Evolutionary conservation across 2,888 invertebrate genomes (phyloP).

Genomic region (Adela reaumurella): DNA sequence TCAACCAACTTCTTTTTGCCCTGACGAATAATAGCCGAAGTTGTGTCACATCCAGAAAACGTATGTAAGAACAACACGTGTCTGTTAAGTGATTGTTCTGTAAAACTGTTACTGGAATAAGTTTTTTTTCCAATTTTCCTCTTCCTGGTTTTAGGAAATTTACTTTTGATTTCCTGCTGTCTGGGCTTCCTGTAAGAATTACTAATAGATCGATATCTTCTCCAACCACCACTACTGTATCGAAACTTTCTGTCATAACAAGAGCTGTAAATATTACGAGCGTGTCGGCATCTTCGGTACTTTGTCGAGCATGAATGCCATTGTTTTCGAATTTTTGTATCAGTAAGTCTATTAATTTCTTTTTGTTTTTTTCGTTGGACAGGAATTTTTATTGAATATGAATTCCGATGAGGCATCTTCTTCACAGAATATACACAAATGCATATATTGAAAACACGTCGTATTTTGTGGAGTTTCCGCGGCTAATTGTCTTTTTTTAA

Average conservation of each 20-base stretch:
- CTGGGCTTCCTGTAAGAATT: conserved; percentile 11
- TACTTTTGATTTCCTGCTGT: not conserved
- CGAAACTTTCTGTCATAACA: not conserved
- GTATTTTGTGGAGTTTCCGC: too few species aligned
- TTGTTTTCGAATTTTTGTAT: conserved; percentile 4
- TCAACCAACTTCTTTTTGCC: conserved; percentile 11
- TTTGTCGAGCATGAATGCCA: not conserved
- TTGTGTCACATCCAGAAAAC: conserved; percentile 9
- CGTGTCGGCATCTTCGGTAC: conserved; percentile 2
- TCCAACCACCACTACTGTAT: conserved; percentile 12
- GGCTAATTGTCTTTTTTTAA: too few species aligned
- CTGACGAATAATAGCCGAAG: conserved; percentile 11
- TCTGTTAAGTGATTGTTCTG: too few species aligned
- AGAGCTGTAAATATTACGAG: conserved; percentile 2
- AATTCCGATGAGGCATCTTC: too few species aligned
- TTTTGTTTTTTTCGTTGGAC: too few species aligned
- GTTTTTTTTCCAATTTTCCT: conserved; percentile 3
- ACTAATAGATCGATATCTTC: conserved; percentile 17
- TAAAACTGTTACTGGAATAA: conserved; percentile 2
- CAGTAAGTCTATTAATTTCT: too few species aligned
- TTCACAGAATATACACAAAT: too few species aligned
- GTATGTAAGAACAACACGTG: conserved; percentile 14
- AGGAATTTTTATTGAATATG: too few species aligned
- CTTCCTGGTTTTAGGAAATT: conserved; percentile 7
- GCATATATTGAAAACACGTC: too few species aligned